Percentiles rank a stretch among this genome's conserved stretches.
Evolutionary conservation across 2,888 invertebrate species (phyloP).

Genomic region (Limnephilus rhombicus): DNA sequence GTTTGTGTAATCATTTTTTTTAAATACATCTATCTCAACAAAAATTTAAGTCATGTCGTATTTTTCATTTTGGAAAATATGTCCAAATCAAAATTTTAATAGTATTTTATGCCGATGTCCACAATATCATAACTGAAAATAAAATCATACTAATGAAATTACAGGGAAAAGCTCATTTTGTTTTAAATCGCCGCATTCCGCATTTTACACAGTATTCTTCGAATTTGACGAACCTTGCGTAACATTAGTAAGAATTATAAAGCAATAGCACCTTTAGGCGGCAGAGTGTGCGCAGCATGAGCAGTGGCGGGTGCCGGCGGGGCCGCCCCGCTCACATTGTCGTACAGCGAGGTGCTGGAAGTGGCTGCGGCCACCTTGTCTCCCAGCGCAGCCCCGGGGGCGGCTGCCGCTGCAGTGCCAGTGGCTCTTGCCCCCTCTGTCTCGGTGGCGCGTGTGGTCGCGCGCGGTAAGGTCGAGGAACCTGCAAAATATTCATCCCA

Average conservation of each 20-base stretch:
- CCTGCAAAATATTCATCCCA: constrained; percentile 74
- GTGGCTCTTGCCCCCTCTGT: constrained; percentile 79
- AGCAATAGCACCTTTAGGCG: constrained; percentile 70
- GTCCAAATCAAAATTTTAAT: too few relatives aligned
- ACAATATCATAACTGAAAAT: too few relatives aligned
- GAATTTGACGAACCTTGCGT: too few relatives aligned
- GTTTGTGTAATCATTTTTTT: too few relatives aligned
- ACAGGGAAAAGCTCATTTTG: too few relatives aligned
- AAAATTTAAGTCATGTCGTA: too few relatives aligned
- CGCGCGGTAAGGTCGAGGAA: constrained; percentile 90
- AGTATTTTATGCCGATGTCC: too few relatives aligned
- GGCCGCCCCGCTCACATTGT: constrained; percentile 83
- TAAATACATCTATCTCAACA: too few relatives aligned
- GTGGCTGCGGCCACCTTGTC: constrained; percentile 91
- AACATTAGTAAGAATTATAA: not conserved
- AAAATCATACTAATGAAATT: too few relatives aligned
- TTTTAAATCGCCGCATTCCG: too few relatives aligned
- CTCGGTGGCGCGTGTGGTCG: constrained; percentile 84
- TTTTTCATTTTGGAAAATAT: too few relatives aligned
- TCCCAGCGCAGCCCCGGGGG: constrained; percentile 75
- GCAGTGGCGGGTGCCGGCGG: constrained; percentile 67
- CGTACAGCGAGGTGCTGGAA: constrained; percentile 92
- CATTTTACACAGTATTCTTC: too few relatives aligned
- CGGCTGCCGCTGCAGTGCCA: constrained; percentile 81
- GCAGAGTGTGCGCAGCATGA: constrained; percentile 73